Percentiles rank a stretch among this genome's conserved stretches.
These are phyloP conservation scores for Raja brachyura DNA, from an alignment of 2,113 vertebrate species.

Conservation along the genomic window DNA sequence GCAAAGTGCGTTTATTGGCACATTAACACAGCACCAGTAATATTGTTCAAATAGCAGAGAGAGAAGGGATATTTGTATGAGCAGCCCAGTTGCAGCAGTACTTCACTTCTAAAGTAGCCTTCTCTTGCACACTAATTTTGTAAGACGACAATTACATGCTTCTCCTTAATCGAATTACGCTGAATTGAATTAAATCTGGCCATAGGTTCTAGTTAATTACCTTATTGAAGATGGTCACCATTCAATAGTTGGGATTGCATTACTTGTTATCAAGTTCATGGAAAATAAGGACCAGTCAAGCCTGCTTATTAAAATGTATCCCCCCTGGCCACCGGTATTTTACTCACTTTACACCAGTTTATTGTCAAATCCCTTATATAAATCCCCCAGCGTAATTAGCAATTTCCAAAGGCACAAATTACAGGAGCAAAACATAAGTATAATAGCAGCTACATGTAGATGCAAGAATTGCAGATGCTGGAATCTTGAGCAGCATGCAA, in stretches of 20 bases:
- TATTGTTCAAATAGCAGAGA: background rate
- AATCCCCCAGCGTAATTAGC: too few species aligned
- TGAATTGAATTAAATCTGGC: background rate
- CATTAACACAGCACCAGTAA: background rate
- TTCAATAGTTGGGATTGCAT: background rate
- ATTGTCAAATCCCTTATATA: background rate
- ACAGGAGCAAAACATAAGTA: constrained; percentile 3
- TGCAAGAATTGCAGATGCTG: too few species aligned
- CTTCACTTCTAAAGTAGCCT: background rate
- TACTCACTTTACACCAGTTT: background rate
- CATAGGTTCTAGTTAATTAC: background rate
- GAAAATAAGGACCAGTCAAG: background rate
- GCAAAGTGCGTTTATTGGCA: background rate
- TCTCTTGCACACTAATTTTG: background rate
- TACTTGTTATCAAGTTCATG: background rate
- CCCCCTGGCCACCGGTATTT: background rate
- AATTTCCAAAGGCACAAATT: background rate
- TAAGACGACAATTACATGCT: background rate
- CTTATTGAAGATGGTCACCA: background rate
- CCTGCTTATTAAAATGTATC: background rate
- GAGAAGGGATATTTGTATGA: background rate
- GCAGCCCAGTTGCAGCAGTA: background rate
- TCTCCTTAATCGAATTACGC: background rate
- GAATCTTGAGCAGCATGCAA: too few species aligned
- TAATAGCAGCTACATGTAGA: background rate